Percentiles rank a stretch among this genome's conserved stretches.
phyloP scores from a whole-genome alignment of 2,797 vertebrate genomes.

The Rhabdomys pumilio region DNA sequence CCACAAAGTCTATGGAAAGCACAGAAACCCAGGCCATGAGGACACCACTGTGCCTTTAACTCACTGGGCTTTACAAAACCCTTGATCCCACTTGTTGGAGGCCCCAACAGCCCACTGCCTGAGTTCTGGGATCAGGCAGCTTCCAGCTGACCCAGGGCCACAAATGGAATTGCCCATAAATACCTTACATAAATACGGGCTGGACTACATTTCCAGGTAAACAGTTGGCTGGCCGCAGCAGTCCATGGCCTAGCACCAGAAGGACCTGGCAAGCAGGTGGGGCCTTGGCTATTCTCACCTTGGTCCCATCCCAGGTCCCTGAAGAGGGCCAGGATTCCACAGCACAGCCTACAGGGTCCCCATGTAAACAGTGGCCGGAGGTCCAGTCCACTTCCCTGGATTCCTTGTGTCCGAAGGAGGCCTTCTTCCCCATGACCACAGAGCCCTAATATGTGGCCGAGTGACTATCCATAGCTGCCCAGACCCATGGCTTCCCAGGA shows the following conservation, averaged over 20 bases:
- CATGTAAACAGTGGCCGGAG: fast-evolving
- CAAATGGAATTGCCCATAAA: constrained; percentile 71
- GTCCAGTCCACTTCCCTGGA: background rate
- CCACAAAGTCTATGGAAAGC: fast-evolving
- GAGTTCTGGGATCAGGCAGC: fast-evolving
- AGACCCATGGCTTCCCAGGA: background rate
- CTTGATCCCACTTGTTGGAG: background rate
- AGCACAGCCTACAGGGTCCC: background rate
- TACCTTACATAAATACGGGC: constrained; percentile 82
- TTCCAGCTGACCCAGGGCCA: background rate
- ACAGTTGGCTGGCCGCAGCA: background rate
- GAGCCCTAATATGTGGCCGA: background rate
- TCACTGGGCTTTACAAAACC: background rate
- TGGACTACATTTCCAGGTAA: background rate
- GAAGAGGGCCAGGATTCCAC: background rate
- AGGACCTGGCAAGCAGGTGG: background rate
- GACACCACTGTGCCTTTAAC: constrained; percentile 42
- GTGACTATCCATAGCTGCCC: background rate
- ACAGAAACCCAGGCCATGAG: background rate
- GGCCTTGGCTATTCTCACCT: background rate
- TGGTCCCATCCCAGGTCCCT: background rate
- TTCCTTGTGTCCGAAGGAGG: background rate
- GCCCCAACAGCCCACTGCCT: background rate
- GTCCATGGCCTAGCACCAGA: constrained; percentile 72
- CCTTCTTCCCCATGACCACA: background rate